These are phyloP conservation scores for Toxotes jaculatrix DNA, from an alignment of 2,113 vertebrate genomes.

Conservation along the genomic window DNA sequence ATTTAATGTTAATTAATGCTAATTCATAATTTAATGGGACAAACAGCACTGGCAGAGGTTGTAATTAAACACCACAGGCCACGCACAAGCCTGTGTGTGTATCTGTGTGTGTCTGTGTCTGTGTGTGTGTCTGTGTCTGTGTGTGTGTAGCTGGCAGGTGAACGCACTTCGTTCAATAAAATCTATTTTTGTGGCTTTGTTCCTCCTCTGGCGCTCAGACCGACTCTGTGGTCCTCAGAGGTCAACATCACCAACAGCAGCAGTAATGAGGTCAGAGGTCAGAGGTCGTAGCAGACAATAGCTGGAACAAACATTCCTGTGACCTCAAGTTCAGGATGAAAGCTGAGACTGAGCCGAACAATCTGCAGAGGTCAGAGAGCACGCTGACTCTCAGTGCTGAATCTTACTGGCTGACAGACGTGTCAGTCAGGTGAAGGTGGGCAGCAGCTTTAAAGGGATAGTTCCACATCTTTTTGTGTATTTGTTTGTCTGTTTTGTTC, in stretches of 20 bases:
- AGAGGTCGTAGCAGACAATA: conserved; percentile 43
- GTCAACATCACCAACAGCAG: conserved; percentile 32
- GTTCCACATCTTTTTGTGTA: background rate
- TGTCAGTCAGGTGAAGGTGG: background rate
- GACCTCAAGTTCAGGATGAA: conserved; percentile 18
- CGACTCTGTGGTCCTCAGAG: conserved; percentile 16
- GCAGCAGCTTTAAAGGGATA: background rate
- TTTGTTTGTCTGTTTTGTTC: background rate
- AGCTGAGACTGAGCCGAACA: conserved; percentile 24
- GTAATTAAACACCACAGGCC: conserved; percentile 46
- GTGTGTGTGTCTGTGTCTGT: conserved; percentile 7
- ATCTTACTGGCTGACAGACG: background rate
- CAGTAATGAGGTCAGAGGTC: conserved; percentile 64
- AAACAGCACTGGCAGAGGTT: conserved; percentile 42
- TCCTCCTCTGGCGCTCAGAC: conserved; percentile 4
- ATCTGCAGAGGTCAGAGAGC: conserved; percentile 38
- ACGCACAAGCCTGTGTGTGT: conserved; percentile 1
- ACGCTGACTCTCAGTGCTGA: background rate
- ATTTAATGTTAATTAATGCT: conserved; percentile 66
- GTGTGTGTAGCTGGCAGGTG: conserved; percentile 9
- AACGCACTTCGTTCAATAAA: conserved; percentile 13
- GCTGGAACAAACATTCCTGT: conserved; percentile 35
- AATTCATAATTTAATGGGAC: conserved; percentile 60
- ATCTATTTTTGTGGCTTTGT: conserved; percentile 31
- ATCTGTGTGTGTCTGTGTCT: background rate